Conservation (phyloP, 1,140 invertebrate species). For the Latrodectus geometricus region DNA sequence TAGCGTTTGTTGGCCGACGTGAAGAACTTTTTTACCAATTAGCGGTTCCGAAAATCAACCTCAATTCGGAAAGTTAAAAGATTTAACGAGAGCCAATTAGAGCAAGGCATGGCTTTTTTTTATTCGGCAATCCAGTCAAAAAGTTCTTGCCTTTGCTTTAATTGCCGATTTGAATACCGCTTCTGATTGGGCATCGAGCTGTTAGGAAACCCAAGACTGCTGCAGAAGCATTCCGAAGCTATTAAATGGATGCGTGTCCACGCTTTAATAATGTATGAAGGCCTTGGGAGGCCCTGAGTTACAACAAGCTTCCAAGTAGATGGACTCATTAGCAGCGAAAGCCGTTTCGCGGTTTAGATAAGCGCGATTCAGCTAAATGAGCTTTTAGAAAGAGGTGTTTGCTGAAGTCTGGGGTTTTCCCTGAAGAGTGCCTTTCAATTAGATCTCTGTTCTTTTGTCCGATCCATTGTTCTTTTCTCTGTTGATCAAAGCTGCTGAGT, state of each 20-base stretch:
- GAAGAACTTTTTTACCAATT: constrained; percentile 43
- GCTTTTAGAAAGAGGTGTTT: not conserved
- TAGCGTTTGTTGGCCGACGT: constrained; percentile 24
- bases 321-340: not conserved
- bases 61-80: constrained; percentile 14
- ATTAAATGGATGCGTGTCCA: not conserved
- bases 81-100: constrained; percentile 46
- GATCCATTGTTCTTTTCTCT: too few species aligned
- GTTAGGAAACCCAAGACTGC: not conserved
- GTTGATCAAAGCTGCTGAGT: too few species aligned
- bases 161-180: not conserved
- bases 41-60: constrained; percentile 31
- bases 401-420: not conserved
- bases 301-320: not conserved
- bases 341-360: not conserved
- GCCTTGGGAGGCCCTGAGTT: not conserved
- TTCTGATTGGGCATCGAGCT: constrained; percentile 3
- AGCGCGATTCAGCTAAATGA: not conserved
- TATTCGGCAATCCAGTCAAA: not conserved
- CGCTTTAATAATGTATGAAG: not conserved
- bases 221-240: not conserved
- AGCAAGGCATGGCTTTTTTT: constrained; percentile 2
- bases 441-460: not conserved
- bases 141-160: not conserved
- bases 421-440: not conserved